Conservation (phyloP, 2,888 invertebrate species). For the Crepidodera aurea region DNA sequence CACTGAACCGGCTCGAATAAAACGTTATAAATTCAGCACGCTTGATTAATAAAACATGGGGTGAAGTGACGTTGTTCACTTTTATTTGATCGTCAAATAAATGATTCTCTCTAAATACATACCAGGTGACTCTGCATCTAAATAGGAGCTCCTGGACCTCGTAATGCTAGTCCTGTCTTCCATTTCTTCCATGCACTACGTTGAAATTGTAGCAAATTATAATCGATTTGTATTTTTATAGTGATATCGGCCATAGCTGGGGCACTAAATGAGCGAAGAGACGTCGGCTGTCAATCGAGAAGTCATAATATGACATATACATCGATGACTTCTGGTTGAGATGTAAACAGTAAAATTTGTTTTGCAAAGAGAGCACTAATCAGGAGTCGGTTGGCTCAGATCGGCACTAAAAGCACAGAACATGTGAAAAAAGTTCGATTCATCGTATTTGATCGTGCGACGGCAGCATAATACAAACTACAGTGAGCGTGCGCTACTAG, state of each 20-base stretch:
- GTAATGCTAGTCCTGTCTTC: slow-evolving; percentile 52
- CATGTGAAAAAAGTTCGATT: slow-evolving; percentile 33
- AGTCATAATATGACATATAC: slow-evolving; percentile 29
- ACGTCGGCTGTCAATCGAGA: slow-evolving; percentile 27
- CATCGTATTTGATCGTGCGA: slow-evolving; percentile 34
- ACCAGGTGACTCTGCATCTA: slow-evolving; percentile 54
- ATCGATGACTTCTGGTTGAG: slow-evolving; percentile 17
- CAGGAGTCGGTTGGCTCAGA: slow-evolving; percentile 10
- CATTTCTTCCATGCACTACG: slow-evolving; percentile 81
- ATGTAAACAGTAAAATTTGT: slow-evolving; percentile 21
- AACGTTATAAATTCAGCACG: slow-evolving; percentile 28
- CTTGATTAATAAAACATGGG: slow-evolving; percentile 26
- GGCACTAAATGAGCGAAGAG: slow-evolving; percentile 27
- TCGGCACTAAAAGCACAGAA: slow-evolving; percentile 32
- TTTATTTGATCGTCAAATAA: slow-evolving; percentile 26
- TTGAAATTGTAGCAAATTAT: slow-evolving; percentile 83
- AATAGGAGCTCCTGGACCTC: slow-evolving; percentile 52
- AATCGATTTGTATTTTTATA: slow-evolving; percentile 85
- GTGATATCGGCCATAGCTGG: slow-evolving; percentile 60
- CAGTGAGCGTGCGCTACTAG: slow-evolving; percentile 33
- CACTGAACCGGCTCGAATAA: slow-evolving; percentile 30
- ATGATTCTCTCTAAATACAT: too few species aligned
- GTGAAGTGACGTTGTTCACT: slow-evolving; percentile 6
- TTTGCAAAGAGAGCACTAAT: slow-evolving; percentile 31
- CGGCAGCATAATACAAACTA: slow-evolving; percentile 25